These are phyloP conservation scores for Laticauda colubrina DNA, from an alignment of 2,113 vertebrate genomes.

Conservation along the genomic window DNA sequence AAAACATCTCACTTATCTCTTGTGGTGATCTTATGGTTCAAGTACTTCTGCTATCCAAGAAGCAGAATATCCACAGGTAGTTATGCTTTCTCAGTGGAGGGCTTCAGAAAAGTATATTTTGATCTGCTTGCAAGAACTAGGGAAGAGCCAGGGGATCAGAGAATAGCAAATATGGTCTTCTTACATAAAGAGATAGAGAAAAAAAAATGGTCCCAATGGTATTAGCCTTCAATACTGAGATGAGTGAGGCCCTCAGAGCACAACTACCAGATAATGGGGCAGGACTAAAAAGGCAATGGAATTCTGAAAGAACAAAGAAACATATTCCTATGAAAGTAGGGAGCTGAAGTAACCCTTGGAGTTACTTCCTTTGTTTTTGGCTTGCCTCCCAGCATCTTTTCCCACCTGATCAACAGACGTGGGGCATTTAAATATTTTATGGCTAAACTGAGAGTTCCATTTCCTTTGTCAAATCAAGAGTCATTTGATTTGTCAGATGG, in stretches of 20 bases:
- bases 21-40: fast-evolving
- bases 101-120: not conserved
- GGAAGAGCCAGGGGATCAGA: not conserved
- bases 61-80: not conserved
- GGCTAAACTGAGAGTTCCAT: not conserved
- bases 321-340: not conserved
- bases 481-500: not conserved
- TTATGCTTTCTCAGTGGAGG: not conserved
- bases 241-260: not conserved
- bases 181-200: not conserved
- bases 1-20: not conserved
- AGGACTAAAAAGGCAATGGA: not conserved
- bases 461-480: not conserved
- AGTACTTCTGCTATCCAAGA: not conserved
- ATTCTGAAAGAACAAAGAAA: not conserved
- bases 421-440: not conserved
- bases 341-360: not conserved
- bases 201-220: not conserved
- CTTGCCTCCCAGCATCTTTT: not conserved
- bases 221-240: not conserved
- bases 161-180: not conserved
- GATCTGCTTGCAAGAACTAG: not conserved
- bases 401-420: not conserved
- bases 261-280: not conserved
- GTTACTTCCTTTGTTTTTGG: not conserved